Base-by-base conservation (phyloP, 2,113 vertebrate genomes). In the Crypturellus undulatus region DNA sequence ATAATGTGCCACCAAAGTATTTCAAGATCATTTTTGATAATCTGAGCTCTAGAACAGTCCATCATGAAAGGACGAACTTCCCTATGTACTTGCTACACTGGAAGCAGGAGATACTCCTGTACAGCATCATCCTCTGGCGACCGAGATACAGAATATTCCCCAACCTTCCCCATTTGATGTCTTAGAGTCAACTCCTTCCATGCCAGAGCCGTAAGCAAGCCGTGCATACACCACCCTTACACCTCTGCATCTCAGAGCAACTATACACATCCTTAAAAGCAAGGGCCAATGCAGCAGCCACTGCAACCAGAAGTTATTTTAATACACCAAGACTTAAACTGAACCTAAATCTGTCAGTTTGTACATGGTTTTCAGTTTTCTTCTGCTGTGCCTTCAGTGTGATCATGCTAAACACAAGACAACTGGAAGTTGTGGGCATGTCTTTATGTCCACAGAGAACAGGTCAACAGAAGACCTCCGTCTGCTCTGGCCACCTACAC, bases 331-430 rank as follows among this genome's bases (percentile, higher is more conserved):
- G 32, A 30, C 26, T 87, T 89, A 79, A 89, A 78, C 67, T 85
- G 81, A 96, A 69, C 73, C 76, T 93, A 84, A 89, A 67, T 40
- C 75, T 95, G 87, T 91, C 52, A 86, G 45, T 96, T 2, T 12
- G 32, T 22, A 34, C 16, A 52, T 18, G 21, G 22, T 51, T 91
- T 51, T 54, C 60, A 19, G 18, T 45, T 90, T 51, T 54, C 60
- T 77, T 87, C 34, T 49, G 47, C 64, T 81, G 40, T 17, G 9
- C 42, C 60, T 79, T 79, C 76, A 88, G n/a, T 75, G 79, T 40
- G 69, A 87, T 79, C 49, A 40, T 86, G 80, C 67, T 49, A 9
- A 36, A 76, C 45, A 60, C 30, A 83, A 6, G 42, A 20, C 42
- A 42, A 62, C 73, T 64, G 62, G 71, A 91, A 92, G 56, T 5